Evolutionary conservation across 2,888 invertebrate genomes (phyloP).

Genomic region (Nysson spinosus): DNA sequence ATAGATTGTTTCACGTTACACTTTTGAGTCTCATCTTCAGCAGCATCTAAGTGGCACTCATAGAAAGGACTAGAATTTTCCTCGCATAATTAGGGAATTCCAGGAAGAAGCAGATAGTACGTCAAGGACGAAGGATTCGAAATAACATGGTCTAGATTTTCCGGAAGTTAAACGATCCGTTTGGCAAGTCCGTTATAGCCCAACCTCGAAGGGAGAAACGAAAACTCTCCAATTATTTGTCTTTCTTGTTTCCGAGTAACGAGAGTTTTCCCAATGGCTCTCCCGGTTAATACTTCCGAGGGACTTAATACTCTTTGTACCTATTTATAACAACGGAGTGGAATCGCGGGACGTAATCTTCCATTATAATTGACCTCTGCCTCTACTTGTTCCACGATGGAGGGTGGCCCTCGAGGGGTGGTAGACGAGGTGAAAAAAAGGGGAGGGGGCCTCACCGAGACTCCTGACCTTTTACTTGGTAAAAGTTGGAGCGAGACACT

Average conservation of each 20-base stretch:
- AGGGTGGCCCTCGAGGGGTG: neutral
- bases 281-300: constrained; percentile 50
- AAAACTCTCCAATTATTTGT: constrained; percentile 52
- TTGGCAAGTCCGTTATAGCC: neutral
- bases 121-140: too few species aligned
- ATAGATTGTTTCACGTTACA: too few species aligned
- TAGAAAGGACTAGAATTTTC: too few species aligned
- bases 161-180: neutral
- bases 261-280: constrained; percentile 55
- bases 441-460: constrained; percentile 11
- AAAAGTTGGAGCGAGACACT: constrained; percentile 35
- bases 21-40: too few species aligned
- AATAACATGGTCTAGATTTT: neutral
- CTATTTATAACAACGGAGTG: constrained; percentile 52
- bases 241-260: constrained; percentile 43
- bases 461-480: too few species aligned
- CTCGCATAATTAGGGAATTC: too few species aligned
- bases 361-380: constrained; percentile 59
- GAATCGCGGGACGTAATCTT: constrained; percentile 55
- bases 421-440: constrained; percentile 1
- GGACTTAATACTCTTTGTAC: constrained; percentile 54
- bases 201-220: constrained; percentile 17
- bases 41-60: too few species aligned
- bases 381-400: constrained; percentile 29
- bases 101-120: too few species aligned